Evolutionary conservation across 2,113 vertebrate species (phyloP).

Genomic region (Acrocephalus kingi): DNA sequence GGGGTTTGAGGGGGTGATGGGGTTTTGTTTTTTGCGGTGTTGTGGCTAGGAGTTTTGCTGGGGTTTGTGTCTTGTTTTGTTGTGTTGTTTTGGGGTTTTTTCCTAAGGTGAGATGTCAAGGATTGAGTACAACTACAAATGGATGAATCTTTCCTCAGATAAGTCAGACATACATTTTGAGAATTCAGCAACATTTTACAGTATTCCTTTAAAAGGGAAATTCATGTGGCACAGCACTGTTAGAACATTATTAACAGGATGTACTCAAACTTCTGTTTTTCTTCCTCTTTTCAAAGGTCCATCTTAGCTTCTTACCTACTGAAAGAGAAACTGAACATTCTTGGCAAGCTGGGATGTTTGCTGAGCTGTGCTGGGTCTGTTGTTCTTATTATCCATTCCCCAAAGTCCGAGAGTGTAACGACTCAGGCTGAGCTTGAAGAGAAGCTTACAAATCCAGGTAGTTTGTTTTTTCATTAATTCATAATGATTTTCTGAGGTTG

Average conservation of each 20-base stretch:
- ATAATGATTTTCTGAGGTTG: background rate
- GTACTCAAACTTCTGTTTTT: constrained; percentile 10
- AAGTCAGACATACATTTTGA: background rate
- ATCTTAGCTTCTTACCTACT: constrained; percentile 91
- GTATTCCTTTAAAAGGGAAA: background rate
- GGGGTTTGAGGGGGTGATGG: background rate
- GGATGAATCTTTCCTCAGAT: background rate
- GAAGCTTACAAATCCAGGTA: constrained; percentile 92
- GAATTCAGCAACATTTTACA: background rate
- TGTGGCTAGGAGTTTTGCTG: background rate
- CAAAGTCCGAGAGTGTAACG: constrained; percentile 84
- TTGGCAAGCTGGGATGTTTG: constrained; percentile 93
- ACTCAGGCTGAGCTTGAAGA: constrained; percentile 88
- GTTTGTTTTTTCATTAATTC: background rate
- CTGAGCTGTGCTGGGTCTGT: constrained; percentile 92
- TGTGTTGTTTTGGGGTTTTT: background rate
- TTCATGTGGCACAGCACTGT: background rate
- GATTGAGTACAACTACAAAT: background rate
- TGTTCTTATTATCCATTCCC: constrained; percentile 92
- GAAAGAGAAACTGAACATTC: constrained; percentile 88
- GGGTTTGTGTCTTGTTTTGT: background rate
- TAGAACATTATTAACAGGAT: background rate
- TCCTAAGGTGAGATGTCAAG: background rate
- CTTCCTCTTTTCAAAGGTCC: constrained; percentile 78
- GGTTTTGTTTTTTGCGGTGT: background rate